Conservation (phyloP, 2,888 invertebrate species). For the Plebejus melissa region DNA sequence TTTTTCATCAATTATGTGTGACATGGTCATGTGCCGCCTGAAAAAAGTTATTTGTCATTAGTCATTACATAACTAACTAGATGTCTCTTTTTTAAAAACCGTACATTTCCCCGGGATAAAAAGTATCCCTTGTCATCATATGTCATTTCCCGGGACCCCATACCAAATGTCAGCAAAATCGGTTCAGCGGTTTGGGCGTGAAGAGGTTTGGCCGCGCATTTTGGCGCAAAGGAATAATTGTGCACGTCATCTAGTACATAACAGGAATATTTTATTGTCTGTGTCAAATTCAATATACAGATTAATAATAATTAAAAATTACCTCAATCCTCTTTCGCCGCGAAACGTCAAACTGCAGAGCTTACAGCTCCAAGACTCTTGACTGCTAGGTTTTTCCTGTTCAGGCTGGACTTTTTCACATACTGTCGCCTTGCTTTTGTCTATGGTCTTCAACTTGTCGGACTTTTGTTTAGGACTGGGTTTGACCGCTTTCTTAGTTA, state of each 20-base stretch:
- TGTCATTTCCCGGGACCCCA: too few species aligned
- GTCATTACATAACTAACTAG: too few species aligned
- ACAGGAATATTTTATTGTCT: too few species aligned
- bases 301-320: slow-evolving; percentile 28
- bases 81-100: not conserved
- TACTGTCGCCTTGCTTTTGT: slow-evolving; percentile 29
- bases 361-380: slow-evolving; percentile 47
- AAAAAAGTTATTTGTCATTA: slow-evolving; percentile 35
- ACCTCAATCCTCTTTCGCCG: slow-evolving; percentile 65
- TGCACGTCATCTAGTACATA: too few species aligned
- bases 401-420: slow-evolving; percentile 30
- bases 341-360: slow-evolving; percentile 57
- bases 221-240: too few species aligned
- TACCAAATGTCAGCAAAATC: too few species aligned
- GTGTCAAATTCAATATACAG: too few species aligned
- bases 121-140: too few species aligned
- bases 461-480: slow-evolving; percentile 31
- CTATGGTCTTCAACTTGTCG: slow-evolving; percentile 32
- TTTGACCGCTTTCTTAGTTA: slow-evolving; percentile 37
- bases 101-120: too few species aligned
- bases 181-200: too few species aligned
- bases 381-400: slow-evolving; percentile 39
- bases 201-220: too few species aligned
- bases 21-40: slow-evolving; percentile 65
- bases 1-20: slow-evolving; percentile 46